These are phyloP conservation scores for Aphidius gifuensis DNA, from an alignment of 1,140 invertebrate species.

Conservation along the genomic window DNA sequence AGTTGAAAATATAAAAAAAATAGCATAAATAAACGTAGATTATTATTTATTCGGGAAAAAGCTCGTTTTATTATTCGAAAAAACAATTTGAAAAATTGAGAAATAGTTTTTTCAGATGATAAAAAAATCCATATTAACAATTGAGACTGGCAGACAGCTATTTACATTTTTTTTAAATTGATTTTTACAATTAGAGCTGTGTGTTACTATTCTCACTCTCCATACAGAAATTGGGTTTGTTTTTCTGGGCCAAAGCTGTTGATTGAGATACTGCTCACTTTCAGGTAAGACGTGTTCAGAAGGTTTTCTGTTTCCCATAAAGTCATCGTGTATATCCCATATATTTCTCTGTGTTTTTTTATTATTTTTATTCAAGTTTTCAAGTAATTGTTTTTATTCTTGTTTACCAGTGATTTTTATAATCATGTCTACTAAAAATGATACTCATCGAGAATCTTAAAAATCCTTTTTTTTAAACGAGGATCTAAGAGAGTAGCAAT, in stretches of 20 bases:
- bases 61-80: no score
- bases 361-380: not conserved
- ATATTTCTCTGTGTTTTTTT: not conserved
- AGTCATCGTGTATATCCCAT: constrained; percentile 11
- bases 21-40: no score
- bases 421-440: constrained; percentile 2
- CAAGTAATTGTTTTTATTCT: not conserved
- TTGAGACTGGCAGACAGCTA: no score
- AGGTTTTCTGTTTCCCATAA: constrained; percentile 7
- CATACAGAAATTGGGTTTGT: constrained; percentile 44
- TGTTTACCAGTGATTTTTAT: not conserved
- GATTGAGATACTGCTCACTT: constrained; percentile 15
- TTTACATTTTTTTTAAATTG: no score
- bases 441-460: not conserved
- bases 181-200: no score
- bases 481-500: constrained; percentile 29
- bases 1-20: no score
- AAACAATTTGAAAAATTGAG: no score
- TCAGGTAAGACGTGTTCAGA: not conserved
- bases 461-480: constrained; percentile 31
- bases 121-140: no score
- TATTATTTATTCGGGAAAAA: no score
- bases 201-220: no score
- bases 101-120: no score
- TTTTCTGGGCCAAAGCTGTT: constrained; percentile 31